A percentile compares a stretch with the other conserved stretches of the same genome.
Evolutionary conservation across 35 echinoderm and acorn worm genomes (phyloP).

Genomic region (Heliocidaris erythrogramma): DNA sequence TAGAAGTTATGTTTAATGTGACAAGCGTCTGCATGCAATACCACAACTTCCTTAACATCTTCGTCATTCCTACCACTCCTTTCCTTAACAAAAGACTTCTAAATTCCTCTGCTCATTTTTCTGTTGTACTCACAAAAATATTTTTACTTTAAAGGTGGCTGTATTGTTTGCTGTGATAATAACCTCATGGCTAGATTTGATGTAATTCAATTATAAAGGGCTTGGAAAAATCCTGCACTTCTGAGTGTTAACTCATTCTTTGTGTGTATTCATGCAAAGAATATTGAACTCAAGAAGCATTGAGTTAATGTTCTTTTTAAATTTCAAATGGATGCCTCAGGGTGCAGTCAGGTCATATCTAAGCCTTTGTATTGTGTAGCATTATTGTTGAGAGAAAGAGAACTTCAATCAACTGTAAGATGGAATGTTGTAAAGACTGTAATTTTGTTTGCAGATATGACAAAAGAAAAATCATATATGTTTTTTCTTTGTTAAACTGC

Average conservation of each 20-base stretch:
- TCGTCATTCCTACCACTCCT: neutral
- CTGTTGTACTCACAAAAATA: neutral
- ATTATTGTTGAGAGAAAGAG: neutral
- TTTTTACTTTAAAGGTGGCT: neutral
- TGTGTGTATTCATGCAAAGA: neutral
- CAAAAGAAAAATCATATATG: no score
- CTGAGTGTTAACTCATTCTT: neutral
- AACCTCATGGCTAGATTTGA: neutral
- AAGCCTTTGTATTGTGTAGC: neutral
- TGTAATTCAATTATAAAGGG: neutral
- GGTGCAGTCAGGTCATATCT: neutral
- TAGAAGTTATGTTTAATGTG: no score
- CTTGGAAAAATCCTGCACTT: neutral
- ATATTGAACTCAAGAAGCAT: neutral
- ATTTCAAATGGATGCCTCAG: neutral
- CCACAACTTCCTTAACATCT: neutral
- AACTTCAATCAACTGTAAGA: neutral
- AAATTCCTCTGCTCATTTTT: neutral
- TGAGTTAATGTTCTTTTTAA: neutral
- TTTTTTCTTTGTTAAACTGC: no score
- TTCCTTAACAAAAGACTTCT: neutral
- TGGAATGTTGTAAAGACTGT: neutral
- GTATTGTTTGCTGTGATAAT: neutral
- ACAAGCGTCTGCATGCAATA: no score
- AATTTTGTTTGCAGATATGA: no score